A percentile compares a stretch with the other conserved stretches of the same genome.
These are phyloP conservation scores for Caenorhabditis virilis DNA, from an alignment of 2,888 invertebrate genomes.

Conservation along the genomic window DNA sequence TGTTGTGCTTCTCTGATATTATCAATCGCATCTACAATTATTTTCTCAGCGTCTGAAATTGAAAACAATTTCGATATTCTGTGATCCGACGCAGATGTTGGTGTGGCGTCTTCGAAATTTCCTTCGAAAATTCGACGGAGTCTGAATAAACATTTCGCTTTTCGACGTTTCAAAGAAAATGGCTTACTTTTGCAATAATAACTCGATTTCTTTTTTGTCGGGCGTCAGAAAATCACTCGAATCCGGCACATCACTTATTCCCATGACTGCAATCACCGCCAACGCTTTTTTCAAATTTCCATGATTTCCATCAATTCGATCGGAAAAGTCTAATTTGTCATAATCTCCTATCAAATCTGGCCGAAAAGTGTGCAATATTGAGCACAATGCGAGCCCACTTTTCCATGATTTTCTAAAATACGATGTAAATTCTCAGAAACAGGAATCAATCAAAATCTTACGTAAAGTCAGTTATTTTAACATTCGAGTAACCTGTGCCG, in stretches of 20 bases:
- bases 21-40: slow-evolving; percentile 47
- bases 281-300: slow-evolving; percentile 51
- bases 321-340: slow-evolving; percentile 51
- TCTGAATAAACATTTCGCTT: too few species aligned
- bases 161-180: too few species aligned
- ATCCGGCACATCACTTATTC: slow-evolving; percentile 45
- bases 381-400: slow-evolving; percentile 63
- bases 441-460: slow-evolving; percentile 19
- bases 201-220: slow-evolving; percentile 36
- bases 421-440: background rate
- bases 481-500: slow-evolving; percentile 51
- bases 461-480: slow-evolving; percentile 57
- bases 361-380: slow-evolving; percentile 62
- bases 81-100: slow-evolving; percentile 46
- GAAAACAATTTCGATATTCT: slow-evolving; percentile 47
- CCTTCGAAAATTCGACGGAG: slow-evolving; percentile 45
- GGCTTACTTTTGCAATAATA: slow-evolving; percentile 28
- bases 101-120: slow-evolving; percentile 29
- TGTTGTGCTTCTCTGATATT: slow-evolving; percentile 38
- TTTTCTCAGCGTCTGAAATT: slow-evolving; percentile 47
- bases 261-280: slow-evolving; percentile 23
- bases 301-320: slow-evolving; percentile 48
- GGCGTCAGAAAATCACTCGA: slow-evolving; percentile 47
- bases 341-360: slow-evolving; percentile 56
- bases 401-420: slow-evolving; percentile 59